Base-by-base conservation (phyloP, 1,140 invertebrate genomes). In the Pteromalus puparum region DNA sequence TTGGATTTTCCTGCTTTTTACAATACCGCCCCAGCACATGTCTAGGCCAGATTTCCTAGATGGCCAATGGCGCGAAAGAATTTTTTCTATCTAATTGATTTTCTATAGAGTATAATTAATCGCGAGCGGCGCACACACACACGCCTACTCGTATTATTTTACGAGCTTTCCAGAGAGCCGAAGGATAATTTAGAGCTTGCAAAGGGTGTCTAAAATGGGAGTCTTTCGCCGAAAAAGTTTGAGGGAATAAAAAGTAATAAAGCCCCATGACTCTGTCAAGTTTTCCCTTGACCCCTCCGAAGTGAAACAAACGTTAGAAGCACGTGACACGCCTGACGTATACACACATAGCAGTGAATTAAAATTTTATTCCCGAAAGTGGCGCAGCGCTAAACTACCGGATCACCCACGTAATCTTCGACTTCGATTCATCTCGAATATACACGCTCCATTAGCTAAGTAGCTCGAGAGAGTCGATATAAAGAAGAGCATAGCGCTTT, bases 391-490 rank as follows among this genome's bases (percentile, higher is more conserved):
- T 70, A 18, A 28, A 70, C 13, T 18, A 70, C 18, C 68, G 13
- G 68, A 70, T 70, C 68, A 28, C 24, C 28, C 24, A 3, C 24
- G 68, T 70, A 70, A 70, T 70, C 68, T 70, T 70, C 68, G 28
- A 70, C 26, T 30, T 30, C 12, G 7, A 30, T 26, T 21, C 5
- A 34, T 73, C 15, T n/a, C 34, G 30, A 38, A 73, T 34, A 38
- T 73, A 53, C 48, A 1, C 28, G 72, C 5, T 73, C 72, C 72
- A 73, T 73, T 73, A 73, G 72, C 72, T 73, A 73, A 73, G 72
- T 73, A 73, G 72, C 72, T 73, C 72, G 6, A 38, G 30, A 34
- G 18, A 34, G 18, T 21, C 15, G 34, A n/a, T 42, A 73, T 73
- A 73, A 73, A 73, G 34, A 73, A 73, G 34, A 34, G 2, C 13